phyloP scores from a whole-genome alignment of 2,888 invertebrate genomes.

The Arrhopalites spinosus region DNA sequence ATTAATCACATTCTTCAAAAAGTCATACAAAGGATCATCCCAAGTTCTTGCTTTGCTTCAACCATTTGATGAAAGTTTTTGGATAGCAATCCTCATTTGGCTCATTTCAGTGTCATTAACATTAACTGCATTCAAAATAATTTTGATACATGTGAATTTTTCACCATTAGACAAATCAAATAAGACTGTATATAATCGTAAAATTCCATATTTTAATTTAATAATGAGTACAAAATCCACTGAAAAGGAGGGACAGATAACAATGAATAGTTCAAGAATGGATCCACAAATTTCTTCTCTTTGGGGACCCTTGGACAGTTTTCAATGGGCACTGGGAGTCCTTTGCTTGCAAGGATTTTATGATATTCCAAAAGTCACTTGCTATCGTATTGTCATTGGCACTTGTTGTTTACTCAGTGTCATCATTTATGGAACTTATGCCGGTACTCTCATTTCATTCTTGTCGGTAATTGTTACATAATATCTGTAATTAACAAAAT shows the following conservation, averaged over 20 bases:
- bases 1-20: slow-evolving; percentile 40
- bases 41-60: slow-evolving; percentile 21
- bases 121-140: not conserved
- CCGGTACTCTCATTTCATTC: slow-evolving; percentile 45
- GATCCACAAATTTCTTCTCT: not conserved
- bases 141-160: not conserved
- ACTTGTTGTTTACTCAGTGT: slow-evolving; percentile 35
- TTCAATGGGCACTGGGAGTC: slow-evolving; percentile 39
- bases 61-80: slow-evolving; percentile 40
- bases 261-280: too few species aligned
- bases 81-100: slow-evolving; percentile 31
- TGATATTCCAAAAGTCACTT: slow-evolving; percentile 28
- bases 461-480: slow-evolving; percentile 40
- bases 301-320: slow-evolving; percentile 32
- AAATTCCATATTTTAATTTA: too few species aligned
- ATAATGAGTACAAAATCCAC: too few species aligned
- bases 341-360: slow-evolving; percentile 40
- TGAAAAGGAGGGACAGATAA: too few species aligned
- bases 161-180: too few species aligned
- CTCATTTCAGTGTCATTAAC: not conserved
- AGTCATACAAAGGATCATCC: slow-evolving; percentile 25
- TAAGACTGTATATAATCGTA: too few species aligned
- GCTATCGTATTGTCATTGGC: slow-evolving; percentile 30
- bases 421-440: slow-evolving; percentile 40
- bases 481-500: too few species aligned